Percentiles rank a stretch among this genome's conserved stretches.
Evolutionary conservation across 2,113 vertebrate genomes (phyloP).

Genomic region (Mola mola): DNA sequence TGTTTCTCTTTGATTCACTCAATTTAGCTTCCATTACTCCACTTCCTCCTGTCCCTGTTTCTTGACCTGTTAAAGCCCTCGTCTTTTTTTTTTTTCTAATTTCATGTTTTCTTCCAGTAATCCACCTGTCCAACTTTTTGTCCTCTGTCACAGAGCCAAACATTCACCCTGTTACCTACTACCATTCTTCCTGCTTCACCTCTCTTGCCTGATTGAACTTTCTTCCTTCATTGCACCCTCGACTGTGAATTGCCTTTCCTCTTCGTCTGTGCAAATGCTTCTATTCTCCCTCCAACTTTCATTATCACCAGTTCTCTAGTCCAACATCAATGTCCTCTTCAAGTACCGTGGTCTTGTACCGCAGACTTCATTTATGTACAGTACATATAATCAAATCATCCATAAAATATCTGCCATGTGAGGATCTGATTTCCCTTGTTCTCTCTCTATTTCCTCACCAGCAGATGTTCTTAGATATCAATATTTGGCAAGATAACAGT

Average conservation of each 20-base stretch:
- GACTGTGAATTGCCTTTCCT: background rate
- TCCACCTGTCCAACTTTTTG: conserved; percentile 6
- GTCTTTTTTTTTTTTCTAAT: background rate
- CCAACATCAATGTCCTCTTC: background rate
- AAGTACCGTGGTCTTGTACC: background rate
- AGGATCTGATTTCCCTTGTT: background rate
- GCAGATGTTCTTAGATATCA: background rate
- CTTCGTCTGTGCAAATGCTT: background rate
- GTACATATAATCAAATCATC: background rate
- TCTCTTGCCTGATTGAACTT: conserved; percentile 19
- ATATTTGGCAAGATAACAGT: background rate
- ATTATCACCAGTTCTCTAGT: background rate
- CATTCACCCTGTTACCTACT: conserved; percentile 12
- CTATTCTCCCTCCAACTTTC: background rate
- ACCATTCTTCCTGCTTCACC: conserved; percentile 21
- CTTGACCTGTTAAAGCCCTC: conserved; percentile 19
- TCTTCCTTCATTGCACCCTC: conserved; percentile 3
- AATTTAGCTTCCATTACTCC: conserved; percentile 7
- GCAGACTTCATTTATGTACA: conserved; percentile 2
- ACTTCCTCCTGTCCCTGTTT: background rate
- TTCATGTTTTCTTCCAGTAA: background rate
- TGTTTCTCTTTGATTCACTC: background rate
- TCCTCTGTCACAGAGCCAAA: conserved; percentile 3
- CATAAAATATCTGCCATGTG: conserved; percentile 3
- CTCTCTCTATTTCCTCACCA: conserved; percentile 1